A percentile compares a stretch with the other conserved stretches of the same genome.
Evolutionary conservation across 2,113 vertebrate genomes (phyloP).

Genomic region (Hypocryptadius cinnamomeus): DNA sequence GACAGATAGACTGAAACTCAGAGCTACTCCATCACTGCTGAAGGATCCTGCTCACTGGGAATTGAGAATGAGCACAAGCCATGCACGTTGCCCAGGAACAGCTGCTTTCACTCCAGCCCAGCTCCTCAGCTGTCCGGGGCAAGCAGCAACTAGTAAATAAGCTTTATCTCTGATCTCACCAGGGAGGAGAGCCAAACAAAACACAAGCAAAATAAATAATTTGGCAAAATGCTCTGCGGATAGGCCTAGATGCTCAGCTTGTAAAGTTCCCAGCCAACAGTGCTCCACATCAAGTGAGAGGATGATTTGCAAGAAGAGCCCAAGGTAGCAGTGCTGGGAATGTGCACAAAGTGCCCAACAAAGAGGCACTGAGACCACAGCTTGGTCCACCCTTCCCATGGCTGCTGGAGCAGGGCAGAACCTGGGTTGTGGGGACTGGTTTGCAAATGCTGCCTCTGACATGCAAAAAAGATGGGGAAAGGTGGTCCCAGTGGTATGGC

Average conservation of each 20-base stretch:
- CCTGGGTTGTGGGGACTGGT: neutral
- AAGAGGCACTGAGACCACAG: neutral
- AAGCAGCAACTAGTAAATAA: slow-evolving; percentile 62
- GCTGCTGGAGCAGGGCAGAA: neutral
- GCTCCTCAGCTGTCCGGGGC: slow-evolving; percentile 71
- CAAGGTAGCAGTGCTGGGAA: neutral
- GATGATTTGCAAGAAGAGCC: neutral
- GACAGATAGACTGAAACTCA: slow-evolving; percentile 73
- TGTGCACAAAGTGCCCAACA: fast-evolving
- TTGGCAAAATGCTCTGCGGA: neutral
- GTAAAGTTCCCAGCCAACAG: neutral
- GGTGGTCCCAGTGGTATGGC: fast-evolving
- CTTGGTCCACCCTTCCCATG: fast-evolving
- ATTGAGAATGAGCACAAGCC: slow-evolving; percentile 58
- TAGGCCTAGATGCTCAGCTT: neutral
- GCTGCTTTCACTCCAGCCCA: neutral
- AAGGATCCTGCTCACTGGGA: slow-evolving; percentile 66
- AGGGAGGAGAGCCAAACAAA: neutral
- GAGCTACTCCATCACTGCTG: slow-evolving; percentile 68
- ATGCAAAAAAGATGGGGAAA: neutral
- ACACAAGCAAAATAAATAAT: slow-evolving; percentile 5
- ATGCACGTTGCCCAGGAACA: neutral
- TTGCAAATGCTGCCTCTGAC: neutral
- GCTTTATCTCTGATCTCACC: neutral
- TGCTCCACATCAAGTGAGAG: fast-evolving